These are phyloP conservation scores for Gymnocephalus cernua DNA, from an alignment of 2,113 vertebrate species.

Conservation along the genomic window DNA sequence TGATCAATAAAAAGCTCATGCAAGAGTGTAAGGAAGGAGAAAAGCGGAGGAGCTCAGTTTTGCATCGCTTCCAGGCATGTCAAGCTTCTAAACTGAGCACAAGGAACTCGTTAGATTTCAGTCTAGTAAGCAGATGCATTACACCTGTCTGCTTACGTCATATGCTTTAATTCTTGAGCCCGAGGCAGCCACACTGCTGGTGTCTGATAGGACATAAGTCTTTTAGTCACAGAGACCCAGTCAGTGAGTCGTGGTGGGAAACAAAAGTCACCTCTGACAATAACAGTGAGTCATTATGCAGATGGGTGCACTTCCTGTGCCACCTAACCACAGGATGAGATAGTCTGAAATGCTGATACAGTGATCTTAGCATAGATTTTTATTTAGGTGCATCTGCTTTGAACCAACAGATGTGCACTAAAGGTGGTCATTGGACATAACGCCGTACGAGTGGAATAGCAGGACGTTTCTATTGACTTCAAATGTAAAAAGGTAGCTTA, in stretches of 20 bases:
- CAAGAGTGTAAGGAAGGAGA: conserved; percentile 13
- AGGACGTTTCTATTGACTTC: neutral
- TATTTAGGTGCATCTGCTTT: neutral
- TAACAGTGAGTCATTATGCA: conserved; percentile 64
- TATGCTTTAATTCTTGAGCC: conserved; percentile 22
- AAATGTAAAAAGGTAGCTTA: neutral
- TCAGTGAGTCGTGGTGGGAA: conserved; percentile 52
- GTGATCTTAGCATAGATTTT: neutral
- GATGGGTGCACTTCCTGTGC: conserved; percentile 65
- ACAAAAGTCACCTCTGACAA: conserved; percentile 59
- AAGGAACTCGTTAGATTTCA: conserved; percentile 36
- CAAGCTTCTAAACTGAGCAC: conserved; percentile 20
- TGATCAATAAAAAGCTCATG: conserved; percentile 71
- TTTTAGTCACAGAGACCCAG: conserved; percentile 52
- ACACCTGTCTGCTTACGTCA: conserved; percentile 22
- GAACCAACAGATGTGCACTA: neutral
- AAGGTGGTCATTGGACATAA: neutral
- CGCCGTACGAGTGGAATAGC: neutral
- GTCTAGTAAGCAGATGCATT: conserved; percentile 42
- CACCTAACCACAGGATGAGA: conserved; percentile 30
- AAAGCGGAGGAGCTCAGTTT: conserved; percentile 2
- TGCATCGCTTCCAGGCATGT: conserved; percentile 43
- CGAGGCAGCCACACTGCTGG: conserved; percentile 14
- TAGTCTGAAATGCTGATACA: conserved; percentile 11
- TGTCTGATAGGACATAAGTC: conserved; percentile 24